Conservation (phyloP, 1,140 invertebrate species). For the Atta colombica region DNA sequence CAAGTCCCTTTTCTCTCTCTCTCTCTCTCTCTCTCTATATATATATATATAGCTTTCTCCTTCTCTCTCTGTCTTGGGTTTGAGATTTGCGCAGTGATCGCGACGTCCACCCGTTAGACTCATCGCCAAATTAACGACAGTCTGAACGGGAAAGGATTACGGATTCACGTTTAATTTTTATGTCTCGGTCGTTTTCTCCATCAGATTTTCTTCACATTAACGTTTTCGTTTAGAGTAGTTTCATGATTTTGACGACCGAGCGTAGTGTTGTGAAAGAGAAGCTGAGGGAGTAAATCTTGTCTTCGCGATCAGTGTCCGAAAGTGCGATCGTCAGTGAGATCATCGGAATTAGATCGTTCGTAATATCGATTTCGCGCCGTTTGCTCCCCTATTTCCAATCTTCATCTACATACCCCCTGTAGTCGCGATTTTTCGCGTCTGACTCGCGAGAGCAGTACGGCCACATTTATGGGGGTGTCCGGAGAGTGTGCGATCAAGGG, state of each 20-base stretch:
- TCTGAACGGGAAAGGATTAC: conserved; percentile 24
- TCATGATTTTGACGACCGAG: not conserved
- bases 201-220: not conserved
- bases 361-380: not conserved
- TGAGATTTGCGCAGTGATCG: conserved; percentile 10
- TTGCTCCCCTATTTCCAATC: not conserved
- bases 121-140: not conserved
- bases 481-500: conserved; percentile 84
- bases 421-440: conserved; percentile 26
- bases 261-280: conserved; percentile 44
- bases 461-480: conserved; percentile 85
- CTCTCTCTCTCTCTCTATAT: too few relatives aligned
- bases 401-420: conserved; percentile 1
- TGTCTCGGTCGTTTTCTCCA: not conserved
- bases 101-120: not conserved
- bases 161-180: not conserved
- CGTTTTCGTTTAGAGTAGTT: conserved; percentile 1
- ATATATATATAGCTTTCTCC: too few relatives aligned
- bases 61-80: not conserved
- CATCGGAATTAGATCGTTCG: conserved; percentile 7
- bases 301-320: conserved; percentile 47
- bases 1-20: not conserved
- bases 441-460: conserved; percentile 70
- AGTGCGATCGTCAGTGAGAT: conserved; percentile 53
- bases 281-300: conserved; percentile 1